Conservation (phyloP, 1,140 invertebrate genomes). For the Tetramorium simillimum region DNA sequence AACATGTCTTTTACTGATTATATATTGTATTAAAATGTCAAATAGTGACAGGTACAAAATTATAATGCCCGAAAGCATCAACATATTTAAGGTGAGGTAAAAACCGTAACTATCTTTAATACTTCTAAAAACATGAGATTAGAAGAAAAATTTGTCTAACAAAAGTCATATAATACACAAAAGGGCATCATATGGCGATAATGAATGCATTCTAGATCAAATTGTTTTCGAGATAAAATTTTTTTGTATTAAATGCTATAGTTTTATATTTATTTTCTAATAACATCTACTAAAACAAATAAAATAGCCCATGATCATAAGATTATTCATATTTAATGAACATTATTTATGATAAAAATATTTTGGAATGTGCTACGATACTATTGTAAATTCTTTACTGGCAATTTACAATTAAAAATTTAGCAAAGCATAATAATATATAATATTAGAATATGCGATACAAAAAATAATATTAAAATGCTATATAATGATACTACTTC, state of each 20-base stretch:
- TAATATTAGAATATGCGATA: not conserved
- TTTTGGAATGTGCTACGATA: not conserved
- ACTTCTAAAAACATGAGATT: not conserved
- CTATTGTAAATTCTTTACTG: not conserved
- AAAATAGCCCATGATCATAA: not conserved
- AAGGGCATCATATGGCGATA: not conserved
- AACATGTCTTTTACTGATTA: not conserved
- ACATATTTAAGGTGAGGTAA: not conserved
- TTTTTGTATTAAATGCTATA: not conserved
- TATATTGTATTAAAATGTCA: not conserved
- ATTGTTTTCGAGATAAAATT: not conserved
- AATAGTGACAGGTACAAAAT: slow-evolving; percentile 33
- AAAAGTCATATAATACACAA: not conserved
- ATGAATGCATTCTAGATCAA: not conserved
- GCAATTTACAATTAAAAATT: not conserved
- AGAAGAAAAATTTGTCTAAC: not conserved
- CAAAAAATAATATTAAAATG: not conserved
- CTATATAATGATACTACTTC: not conserved
- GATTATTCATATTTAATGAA: not conserved
- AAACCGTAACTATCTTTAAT: not conserved
- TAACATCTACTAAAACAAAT: not conserved
- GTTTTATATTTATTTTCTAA: not conserved
- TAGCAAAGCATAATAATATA: not conserved
- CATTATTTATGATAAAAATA: not conserved
- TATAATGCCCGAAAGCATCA: not conserved